Evolutionary conservation across 2,797 vertebrate genomes (phyloP).

Genomic region (Capromys pilorides): DNA sequence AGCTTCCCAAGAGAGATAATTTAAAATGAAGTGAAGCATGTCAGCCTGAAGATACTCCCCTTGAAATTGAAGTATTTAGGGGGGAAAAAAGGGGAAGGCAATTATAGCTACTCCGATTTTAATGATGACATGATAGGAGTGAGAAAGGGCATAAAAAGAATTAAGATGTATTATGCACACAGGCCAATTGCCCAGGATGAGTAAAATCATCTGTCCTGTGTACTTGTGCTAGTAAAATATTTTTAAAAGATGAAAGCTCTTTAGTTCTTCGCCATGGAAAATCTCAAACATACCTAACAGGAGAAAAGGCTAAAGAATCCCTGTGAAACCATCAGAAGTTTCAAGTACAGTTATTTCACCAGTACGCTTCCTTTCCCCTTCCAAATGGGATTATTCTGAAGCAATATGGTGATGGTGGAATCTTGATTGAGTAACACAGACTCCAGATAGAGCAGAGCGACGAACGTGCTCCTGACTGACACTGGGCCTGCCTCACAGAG

Average conservation of each 20-base stretch:
- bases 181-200: neutral
- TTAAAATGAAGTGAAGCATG: neutral
- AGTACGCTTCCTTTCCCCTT: fast-evolving
- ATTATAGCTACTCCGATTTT: neutral
- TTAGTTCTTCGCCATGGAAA: slow-evolving; percentile 3
- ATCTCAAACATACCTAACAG: neutral
- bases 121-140: neutral
- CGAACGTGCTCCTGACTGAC: neutral
- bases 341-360: neutral
- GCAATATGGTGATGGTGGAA: neutral
- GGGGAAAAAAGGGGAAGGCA: neutral
- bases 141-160: neutral
- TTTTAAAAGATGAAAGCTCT: neutral
- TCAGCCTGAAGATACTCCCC: neutral
- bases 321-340: neutral
- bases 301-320: neutral
- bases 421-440: neutral
- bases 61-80: neutral
- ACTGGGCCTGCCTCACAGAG: neutral
- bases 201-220: neutral
- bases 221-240: neutral
- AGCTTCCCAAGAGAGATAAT: neutral
- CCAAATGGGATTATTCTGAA: neutral
- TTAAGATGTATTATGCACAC: neutral
- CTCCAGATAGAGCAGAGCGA: neutral